Base-by-base conservation (phyloP, 2,797 vertebrate species). In the Okamejei kenojei region DNA sequence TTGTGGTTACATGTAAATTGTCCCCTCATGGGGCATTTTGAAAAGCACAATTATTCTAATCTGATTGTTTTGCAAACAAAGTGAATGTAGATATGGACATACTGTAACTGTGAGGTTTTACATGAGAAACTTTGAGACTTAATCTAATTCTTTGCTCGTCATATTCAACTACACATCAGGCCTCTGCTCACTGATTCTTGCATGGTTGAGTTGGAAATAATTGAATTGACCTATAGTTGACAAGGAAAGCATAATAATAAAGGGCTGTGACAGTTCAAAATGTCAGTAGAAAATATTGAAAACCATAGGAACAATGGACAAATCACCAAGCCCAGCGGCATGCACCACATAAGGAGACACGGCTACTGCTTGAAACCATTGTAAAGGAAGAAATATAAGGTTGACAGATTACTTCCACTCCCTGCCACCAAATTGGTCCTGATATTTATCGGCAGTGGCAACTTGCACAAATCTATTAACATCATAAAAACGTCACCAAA, bases 211-310 rank as follows among this genome's bases (percentile, higher is more conserved):
- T 38, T 38, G n/a, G 88, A 90, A 73, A 38, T 90, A 32, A 71
- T 90, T 63, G 71, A 90, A 90, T 90, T 73, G 65, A 90, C 88
- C 63, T 90, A n/a, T 17, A 90, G 32, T 90, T 90, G 88, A 71
- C 88, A 73, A 63, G 32, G 32, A 71, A 71, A n/a, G 63, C 88
- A 90, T 90, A 71, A 90, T 32, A 71, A 68, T 68, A 26, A 90
- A 68, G 17, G 68, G 35, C 88, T 84, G 11, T 71, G 61, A 63
- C 63, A 90, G 65, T 68, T 90, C 35, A 21, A 23, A 71, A 90
- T 90, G 86, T 90, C 86, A 90, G 32, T 26, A 71, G 77, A 90
- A 68, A 90, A 68, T 65, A 90, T 63, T 35, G 63, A 65, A 90
- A 90, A 63, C 35, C 86, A 35, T 15, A 35, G 63, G 35, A 68